Evolutionary conservation across 2,888 invertebrate genomes (phyloP), one percentile per base, ranked within the genome.

Genomic region (Choristoneura rosaceana): DNA sequence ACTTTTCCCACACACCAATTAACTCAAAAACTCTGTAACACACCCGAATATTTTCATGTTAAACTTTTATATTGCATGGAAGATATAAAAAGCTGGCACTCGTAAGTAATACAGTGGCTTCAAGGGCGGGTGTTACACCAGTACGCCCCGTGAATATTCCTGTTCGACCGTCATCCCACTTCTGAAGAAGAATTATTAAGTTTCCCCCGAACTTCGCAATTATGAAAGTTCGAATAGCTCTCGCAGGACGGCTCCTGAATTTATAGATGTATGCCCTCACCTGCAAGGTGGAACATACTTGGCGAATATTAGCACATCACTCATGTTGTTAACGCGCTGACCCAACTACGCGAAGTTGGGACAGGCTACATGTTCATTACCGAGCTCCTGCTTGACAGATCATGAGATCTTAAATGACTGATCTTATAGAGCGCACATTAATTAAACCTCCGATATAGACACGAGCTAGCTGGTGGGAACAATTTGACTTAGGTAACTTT

Each of bases 201-300:
- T 94, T 94, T 90, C 86, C 81, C 86, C 86, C 90, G 88, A 93
- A 94, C 93, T 94, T 93, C 88, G 92, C 93, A 94, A 94, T 94
- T 94, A 94, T 93, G 93, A 92, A 93, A 93, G 92, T 94, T 94
- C 91, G 91, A 93, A 94, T 93, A 92, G 92, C 93, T 93, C 92
- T 90, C 85, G 84, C 87, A 91, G 91, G 93, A 93, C 93, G 92
- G 89, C 86, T 87, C 86, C 92, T 90, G 93, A 93, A 94, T 94
- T 93, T 93, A 93, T 94, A 94, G 92, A 91, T 90, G 92, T 91
- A 90, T 93, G 83, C 93, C 87, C 92, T 91, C 87, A 88, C 85
- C 83, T 85, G 82, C 65, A 65, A 69, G 64, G 68, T 45, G 60
- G 65, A 74, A 60, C 73, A 62, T 67, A 47, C 69, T 61, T 65